Percentiles rank a stretch among this genome's conserved stretches.
Evolutionary conservation across 2,113 vertebrate species (phyloP).

Genomic region (Prionailurus viverrinus): DNA sequence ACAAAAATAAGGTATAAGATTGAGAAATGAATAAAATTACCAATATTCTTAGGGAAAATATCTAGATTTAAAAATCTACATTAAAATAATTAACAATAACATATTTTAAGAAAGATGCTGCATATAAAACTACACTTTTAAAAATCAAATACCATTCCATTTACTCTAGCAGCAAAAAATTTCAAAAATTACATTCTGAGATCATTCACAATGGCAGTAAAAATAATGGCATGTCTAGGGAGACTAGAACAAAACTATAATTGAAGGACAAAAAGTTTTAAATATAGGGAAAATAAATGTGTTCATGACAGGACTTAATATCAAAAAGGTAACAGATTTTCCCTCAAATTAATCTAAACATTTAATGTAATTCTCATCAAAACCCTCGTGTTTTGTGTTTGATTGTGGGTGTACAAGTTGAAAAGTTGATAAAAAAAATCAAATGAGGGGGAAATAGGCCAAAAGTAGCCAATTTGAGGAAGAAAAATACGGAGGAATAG

Average conservation of each 20-base stretch:
- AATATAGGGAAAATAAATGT: background rate
- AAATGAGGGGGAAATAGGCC: background rate
- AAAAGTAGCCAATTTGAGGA: background rate
- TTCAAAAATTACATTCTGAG: background rate
- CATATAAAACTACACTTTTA: background rate
- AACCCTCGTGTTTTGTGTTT: background rate
- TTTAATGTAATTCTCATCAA: background rate
- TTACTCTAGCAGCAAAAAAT: background rate
- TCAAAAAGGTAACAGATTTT: background rate
- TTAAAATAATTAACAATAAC: background rate
- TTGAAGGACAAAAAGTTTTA: background rate
- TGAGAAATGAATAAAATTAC: conserved; percentile 15
- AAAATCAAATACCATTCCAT: background rate
- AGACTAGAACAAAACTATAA: background rate
- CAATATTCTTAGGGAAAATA: background rate
- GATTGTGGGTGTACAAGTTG: background rate
- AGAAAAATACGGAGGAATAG: background rate
- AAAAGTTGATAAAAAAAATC: background rate
- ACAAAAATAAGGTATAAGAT: background rate
- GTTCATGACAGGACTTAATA: background rate
- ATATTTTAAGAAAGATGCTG: background rate
- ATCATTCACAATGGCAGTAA: background rate
- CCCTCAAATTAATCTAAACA: background rate
- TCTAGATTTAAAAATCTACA: background rate
- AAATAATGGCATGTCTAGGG: background rate